Evolutionary conservation across 2,113 vertebrate species (phyloP).

Genomic region (Leptobrachium ailaonicum): DNA sequence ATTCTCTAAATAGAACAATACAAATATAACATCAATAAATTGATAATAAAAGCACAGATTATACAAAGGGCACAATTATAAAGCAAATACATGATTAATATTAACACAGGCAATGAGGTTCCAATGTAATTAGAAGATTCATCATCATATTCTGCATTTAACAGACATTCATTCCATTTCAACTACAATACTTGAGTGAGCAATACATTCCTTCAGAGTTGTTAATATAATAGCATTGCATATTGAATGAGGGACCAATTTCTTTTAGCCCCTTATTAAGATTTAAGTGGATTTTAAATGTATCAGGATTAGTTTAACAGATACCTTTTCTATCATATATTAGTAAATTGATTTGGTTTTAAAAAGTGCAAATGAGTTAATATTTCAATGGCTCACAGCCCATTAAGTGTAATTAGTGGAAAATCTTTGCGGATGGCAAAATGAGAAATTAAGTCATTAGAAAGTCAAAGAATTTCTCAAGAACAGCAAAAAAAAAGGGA

Average conservation of each 20-base stretch:
- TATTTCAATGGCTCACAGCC: conserved; percentile 62
- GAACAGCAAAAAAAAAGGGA: conserved; percentile 40
- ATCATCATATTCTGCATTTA: neutral
- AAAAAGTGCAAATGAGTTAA: conserved; percentile 57
- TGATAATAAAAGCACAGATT: neutral
- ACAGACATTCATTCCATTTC: neutral
- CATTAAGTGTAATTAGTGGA: conserved; percentile 64
- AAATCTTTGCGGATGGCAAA: conserved; percentile 58
- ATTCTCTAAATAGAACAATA: neutral
- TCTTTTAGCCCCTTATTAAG: conserved; percentile 54
- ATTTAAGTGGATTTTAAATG: conserved; percentile 53
- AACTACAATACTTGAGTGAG: neutral
- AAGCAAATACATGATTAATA: neutral
- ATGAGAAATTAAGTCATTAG: conserved; percentile 61
- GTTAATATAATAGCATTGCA: conserved; percentile 13
- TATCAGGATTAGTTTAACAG: conserved; percentile 54
- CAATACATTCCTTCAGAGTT: neutral
- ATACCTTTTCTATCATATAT: conserved; percentile 55
- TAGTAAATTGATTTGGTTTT: conserved; percentile 57
- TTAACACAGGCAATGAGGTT: neutral
- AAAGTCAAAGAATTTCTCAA: conserved; percentile 58
- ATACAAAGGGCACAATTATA: neutral
- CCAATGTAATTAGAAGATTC: neutral
- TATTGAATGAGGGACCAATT: conserved; percentile 46
- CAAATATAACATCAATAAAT: neutral